Base-by-base conservation (phyloP, 2,888 invertebrate genomes). In the Drosophila prolongata region DNA sequence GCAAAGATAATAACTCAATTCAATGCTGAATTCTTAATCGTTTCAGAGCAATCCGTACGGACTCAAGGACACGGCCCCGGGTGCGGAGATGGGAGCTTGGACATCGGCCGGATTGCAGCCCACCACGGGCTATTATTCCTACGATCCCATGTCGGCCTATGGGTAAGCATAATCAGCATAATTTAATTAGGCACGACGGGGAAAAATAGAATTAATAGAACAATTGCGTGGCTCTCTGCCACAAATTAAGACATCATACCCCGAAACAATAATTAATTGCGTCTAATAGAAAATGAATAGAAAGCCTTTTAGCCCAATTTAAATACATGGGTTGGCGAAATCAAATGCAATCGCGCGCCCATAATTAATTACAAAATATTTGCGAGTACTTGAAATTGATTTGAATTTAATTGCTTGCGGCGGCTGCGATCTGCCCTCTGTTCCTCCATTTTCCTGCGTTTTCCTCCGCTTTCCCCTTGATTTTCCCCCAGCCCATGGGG, bases 51-150 rank as follows among this genome's bases (percentile, higher is more conserved):
- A 97, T 94, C 97, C 97, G 80, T 97, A 97, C 93, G 96, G 95
- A 86, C 93, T 97, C 93, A 97, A 97, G 94, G 96, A 96, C 91
- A 94, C 95, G 77, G 95, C 96, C 92, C 94, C 96, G 89, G 95
- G 96, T 90, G 95, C 96, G 59, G 97, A 97, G 92, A 97, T 97
- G 96, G 95, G 96, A 75, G 97, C 97, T 87, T 97, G 97, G 97
- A 97, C 97, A 87, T 96, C 97, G 76, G 97, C 97, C 72, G 97
- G 97, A 73, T 94, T 97, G 65, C 97, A 97, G 93, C 96, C 97
- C 91, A 96, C 97, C 79, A 96, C 97, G 77, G 97, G 97, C 90
- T 97, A 97, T 94, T 97, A 97, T 94, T 97, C 97, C 81, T 98
- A 97, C 93, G 97, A 98, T 94, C 97, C 97, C 69, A 96, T 97